Evolutionary conservation across 2,113 vertebrate genomes (phyloP).

Genomic region (Cinclus mexicanus): DNA sequence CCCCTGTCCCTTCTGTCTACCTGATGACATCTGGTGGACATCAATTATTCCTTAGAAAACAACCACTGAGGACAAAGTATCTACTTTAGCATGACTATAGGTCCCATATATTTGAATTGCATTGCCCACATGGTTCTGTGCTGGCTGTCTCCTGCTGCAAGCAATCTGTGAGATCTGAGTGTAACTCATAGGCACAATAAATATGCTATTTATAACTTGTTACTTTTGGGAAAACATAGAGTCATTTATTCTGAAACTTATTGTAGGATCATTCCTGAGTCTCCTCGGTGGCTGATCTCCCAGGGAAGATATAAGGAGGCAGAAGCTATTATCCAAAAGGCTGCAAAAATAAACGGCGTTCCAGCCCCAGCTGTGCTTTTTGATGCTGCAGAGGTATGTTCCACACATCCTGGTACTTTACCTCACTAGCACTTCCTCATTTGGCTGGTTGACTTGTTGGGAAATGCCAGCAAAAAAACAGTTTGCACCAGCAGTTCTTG

Average conservation of each 20-base stretch:
- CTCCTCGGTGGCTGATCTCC: constrained; percentile 91
- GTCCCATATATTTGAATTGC: neutral
- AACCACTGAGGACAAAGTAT: neutral
- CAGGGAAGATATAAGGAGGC: constrained; percentile 85
- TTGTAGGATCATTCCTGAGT: constrained; percentile 90
- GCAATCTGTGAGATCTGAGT: neutral
- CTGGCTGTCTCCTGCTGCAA: neutral
- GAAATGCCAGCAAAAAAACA: neutral
- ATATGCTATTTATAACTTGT: neutral
- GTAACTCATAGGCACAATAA: neutral
- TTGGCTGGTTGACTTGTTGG: neutral
- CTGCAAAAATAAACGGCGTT: constrained; percentile 82
- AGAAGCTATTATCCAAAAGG: constrained; percentile 82
- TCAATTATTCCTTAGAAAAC: neutral
- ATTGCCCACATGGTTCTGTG: neutral
- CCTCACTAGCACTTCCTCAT: neutral
- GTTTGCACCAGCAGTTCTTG: neutral
- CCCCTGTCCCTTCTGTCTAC: neutral
- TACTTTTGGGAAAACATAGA: neutral
- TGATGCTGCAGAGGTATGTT: constrained; percentile 72
- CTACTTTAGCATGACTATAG: neutral
- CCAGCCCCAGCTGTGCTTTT: constrained; percentile 77
- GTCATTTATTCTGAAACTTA: neutral
- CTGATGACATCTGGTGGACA: neutral
- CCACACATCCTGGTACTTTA: neutral